Percentiles rank a stretch among this genome's conserved stretches.
Conservation (phyloP, 1,140 invertebrate genomes). For the Aphelenchoides fujianensis region DNA sequence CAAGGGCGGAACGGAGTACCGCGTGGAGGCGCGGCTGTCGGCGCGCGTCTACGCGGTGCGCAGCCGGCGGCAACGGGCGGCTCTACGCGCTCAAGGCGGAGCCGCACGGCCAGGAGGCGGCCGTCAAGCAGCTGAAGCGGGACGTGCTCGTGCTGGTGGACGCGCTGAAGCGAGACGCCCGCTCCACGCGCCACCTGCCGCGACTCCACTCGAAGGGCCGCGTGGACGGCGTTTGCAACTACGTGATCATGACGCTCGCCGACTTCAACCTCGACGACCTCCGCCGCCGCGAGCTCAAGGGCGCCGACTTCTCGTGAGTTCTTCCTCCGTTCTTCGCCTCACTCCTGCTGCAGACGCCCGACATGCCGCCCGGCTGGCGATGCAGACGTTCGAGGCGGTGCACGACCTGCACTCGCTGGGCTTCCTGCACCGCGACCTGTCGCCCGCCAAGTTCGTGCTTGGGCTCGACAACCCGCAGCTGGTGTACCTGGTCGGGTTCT, state of each 20-base stretch:
- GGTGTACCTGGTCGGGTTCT: constrained; percentile 20
- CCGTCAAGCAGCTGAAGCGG: background rate
- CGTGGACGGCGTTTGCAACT: constrained; percentile 5
- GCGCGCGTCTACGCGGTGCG: background rate
- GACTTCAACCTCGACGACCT: constrained; percentile 21
- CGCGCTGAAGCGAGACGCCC: constrained; percentile 16
- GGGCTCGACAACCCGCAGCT: constrained; percentile 2
- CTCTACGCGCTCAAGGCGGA: background rate
- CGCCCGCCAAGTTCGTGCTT: constrained; percentile 13
- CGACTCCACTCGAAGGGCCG: background rate
- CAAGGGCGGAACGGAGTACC: background rate
- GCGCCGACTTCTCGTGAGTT: constrained; percentile 13
- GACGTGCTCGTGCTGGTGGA: constrained; percentile 14
- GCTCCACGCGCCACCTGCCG: constrained; percentile 24
- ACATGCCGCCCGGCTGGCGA: constrained; percentile 17
- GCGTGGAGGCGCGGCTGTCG: background rate
- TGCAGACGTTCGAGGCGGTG: constrained; percentile 23
- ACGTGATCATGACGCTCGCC: constrained; percentile 20
- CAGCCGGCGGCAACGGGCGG: background rate
- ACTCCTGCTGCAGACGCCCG: constrained; percentile 10
- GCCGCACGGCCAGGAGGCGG: background rate
- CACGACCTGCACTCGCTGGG: constrained; percentile 21
- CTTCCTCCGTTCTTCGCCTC: background rate
- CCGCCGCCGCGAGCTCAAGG: background rate
- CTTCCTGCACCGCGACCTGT: constrained; percentile 19